These are phyloP conservation scores for Mantis religiosa DNA, from an alignment of 2,888 invertebrate genomes.

Conservation along the genomic window DNA sequence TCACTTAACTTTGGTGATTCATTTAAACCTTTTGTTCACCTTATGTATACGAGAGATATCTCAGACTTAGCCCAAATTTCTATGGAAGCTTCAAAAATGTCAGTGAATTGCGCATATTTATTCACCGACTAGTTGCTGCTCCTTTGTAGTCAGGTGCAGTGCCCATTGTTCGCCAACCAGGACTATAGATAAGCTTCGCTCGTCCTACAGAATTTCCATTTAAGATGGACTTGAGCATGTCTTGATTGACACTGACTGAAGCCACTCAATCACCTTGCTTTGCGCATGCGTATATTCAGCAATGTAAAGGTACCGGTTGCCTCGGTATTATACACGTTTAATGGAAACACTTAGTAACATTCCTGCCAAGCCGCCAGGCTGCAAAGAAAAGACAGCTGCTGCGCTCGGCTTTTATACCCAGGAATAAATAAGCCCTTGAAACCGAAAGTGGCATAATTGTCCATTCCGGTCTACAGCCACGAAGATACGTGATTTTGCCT, in stretches of 20 bases:
- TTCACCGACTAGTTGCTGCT: background rate
- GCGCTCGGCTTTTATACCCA: background rate
- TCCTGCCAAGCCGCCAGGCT: background rate
- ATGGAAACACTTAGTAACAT: slow-evolving; percentile 3
- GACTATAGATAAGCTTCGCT: background rate
- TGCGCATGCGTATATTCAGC: background rate
- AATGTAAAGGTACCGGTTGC: slow-evolving; percentile 1
- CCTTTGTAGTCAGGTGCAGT: background rate
- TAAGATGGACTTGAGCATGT: background rate
- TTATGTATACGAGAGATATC: no score
- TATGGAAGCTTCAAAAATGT: background rate
- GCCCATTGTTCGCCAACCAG: background rate
- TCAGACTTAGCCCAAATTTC: background rate
- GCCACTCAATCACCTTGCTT: slow-evolving; percentile 9
- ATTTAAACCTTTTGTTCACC: no score
- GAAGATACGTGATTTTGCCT: background rate
- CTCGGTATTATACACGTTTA: slow-evolving; percentile 2
- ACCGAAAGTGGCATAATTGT: slow-evolving; percentile 1
- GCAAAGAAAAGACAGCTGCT: background rate
- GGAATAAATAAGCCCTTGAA: background rate
- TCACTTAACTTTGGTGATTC: no score
- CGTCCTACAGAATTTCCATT: background rate
- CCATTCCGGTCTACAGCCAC: background rate
- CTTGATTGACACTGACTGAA: slow-evolving; percentile 19
- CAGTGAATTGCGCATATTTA: background rate